Conservation (phyloP, 2,113 vertebrate species). For the Myotis davidii region DNA sequence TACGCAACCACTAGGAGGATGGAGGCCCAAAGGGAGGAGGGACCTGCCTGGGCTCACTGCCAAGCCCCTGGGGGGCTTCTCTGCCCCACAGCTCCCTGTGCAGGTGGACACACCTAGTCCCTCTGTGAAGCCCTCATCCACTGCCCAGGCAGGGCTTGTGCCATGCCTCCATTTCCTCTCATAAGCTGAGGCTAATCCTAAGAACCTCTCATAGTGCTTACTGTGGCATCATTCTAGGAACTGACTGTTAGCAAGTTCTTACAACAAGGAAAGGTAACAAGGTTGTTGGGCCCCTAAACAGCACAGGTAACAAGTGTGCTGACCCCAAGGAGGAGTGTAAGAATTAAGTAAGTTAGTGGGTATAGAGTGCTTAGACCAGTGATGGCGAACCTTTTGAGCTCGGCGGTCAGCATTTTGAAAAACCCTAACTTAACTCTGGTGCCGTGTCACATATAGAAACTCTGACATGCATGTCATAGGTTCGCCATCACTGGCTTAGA, state of each 20-base stretch:
- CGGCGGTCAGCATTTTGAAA: no score
- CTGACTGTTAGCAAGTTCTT: not conserved
- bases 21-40: not conserved
- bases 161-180: fast-evolving
- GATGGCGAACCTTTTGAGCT: no score
- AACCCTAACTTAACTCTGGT: no score
- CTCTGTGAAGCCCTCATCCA: not conserved
- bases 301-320: not conserved
- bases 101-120: not conserved
- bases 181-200: fast-evolving
- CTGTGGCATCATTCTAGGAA: fast-evolving
- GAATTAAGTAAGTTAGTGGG: fast-evolving
- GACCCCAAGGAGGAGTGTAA: fast-evolving
- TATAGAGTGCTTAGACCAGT: not conserved
- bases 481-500: not conserved
- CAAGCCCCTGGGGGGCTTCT: no score
- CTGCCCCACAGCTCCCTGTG: not conserved
- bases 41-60: not conserved
- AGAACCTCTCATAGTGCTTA: not conserved
- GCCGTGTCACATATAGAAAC: no score
- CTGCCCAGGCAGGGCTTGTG: fast-evolving
- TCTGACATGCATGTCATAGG: no score
- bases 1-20: not conserved
- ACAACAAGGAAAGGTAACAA: fast-evolving
- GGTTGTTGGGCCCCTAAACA: not conserved